A percentile compares a stretch with the other conserved stretches of the same genome.
Conservation (phyloP, 2,888 invertebrate species). For the Leucophenga maculata region DNA sequence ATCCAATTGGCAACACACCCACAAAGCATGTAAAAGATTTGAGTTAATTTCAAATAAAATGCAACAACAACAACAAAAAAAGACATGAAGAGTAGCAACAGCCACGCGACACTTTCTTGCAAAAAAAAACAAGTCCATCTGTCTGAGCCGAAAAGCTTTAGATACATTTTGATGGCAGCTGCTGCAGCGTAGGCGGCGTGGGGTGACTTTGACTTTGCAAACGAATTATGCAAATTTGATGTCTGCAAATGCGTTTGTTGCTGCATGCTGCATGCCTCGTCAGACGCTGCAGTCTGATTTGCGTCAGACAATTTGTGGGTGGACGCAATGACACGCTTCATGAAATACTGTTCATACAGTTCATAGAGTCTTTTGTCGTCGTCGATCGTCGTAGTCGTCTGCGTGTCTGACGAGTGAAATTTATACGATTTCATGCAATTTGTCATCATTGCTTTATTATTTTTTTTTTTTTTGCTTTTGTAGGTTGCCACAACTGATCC, state of each 20-base stretch:
- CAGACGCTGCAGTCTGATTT: background rate
- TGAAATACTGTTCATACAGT: slow-evolving; percentile 66
- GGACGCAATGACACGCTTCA: slow-evolving; percentile 67
- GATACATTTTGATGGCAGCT: background rate
- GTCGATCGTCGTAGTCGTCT: background rate
- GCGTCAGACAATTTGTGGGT: slow-evolving; percentile 49
- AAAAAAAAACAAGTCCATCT: background rate
- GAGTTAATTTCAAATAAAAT: too few relatives aligned
- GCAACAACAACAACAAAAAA: too few relatives aligned
- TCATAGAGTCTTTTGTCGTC: slow-evolving; percentile 40
- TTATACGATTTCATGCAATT: slow-evolving; percentile 67
- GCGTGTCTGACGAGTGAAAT: slow-evolving; percentile 43
- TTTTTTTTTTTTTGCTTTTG: too few relatives aligned
- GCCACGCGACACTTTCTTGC: background rate
- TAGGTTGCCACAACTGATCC: background rate
- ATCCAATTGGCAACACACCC: too few relatives aligned
- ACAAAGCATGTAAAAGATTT: too few relatives aligned
- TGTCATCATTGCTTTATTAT: slow-evolving; percentile 51
- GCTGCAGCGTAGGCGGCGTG: slow-evolving; percentile 6
- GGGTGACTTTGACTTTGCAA: slow-evolving; percentile 20
- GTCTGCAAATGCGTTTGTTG: background rate
- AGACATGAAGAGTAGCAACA: background rate
- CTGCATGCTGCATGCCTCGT: background rate
- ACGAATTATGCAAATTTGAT: slow-evolving; percentile 22
- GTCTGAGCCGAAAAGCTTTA: background rate